phyloP scores from a whole-genome alignment of 2,113 vertebrate genomes.

The Cyprinodon variegatus region DNA sequence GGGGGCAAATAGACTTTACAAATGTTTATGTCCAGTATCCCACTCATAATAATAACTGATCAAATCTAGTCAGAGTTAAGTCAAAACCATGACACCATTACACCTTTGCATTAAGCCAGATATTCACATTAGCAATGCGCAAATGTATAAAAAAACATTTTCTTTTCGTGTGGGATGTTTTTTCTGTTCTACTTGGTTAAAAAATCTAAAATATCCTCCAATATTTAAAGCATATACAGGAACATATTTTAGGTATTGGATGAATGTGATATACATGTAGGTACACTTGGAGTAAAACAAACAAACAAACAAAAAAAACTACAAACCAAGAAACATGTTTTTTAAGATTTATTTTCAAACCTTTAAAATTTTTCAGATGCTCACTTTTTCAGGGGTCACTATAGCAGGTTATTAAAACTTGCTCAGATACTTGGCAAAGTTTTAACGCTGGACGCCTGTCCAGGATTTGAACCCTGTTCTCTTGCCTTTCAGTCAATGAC shows the following conservation, averaged over 20 bases:
- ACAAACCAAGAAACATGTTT: neutral
- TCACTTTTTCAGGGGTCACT: too few relatives aligned
- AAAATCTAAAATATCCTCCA: neutral
- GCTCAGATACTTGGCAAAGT: too few relatives aligned
- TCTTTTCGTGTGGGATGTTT: neutral
- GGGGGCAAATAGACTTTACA: neutral
- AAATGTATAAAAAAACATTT: neutral
- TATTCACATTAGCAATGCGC: neutral
- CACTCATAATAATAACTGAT: neutral
- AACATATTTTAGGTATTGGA: neutral
- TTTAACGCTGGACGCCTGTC: too few relatives aligned
- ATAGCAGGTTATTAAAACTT: too few relatives aligned
- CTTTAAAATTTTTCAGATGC: too few relatives aligned
- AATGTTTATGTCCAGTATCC: neutral
- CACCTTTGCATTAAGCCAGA: neutral
- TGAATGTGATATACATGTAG: neutral
- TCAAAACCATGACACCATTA: neutral
- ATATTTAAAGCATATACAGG: neutral
- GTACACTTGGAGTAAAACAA: neutral
- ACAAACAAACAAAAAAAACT: neutral
- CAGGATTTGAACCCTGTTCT: too few relatives aligned
- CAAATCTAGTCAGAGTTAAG: neutral
- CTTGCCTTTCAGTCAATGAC: too few relatives aligned
- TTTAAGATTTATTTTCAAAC: too few relatives aligned
- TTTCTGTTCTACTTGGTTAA: neutral